Conservation (phyloP, 2,113 vertebrate species). For the Ciconia stormi region DNA sequence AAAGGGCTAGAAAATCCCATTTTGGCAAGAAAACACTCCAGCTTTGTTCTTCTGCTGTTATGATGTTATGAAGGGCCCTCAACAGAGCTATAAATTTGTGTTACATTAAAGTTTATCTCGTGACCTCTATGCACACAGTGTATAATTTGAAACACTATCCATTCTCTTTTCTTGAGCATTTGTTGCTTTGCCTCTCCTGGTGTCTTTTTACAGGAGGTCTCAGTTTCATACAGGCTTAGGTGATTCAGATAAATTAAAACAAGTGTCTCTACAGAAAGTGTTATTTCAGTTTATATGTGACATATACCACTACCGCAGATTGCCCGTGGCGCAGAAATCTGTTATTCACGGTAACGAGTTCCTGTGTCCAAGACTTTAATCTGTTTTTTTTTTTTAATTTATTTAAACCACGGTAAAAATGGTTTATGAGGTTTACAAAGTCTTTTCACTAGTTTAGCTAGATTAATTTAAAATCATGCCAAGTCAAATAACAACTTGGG, state of each 20-base stretch:
- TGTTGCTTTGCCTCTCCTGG: neutral
- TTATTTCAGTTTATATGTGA: conserved; percentile 38
- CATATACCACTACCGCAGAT: neutral
- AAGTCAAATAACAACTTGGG: neutral
- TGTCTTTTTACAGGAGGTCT: neutral
- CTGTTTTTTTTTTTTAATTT: neutral
- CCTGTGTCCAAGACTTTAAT: conserved; percentile 27
- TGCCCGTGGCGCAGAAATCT: conserved; percentile 37
- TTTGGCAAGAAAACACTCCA: conserved; percentile 22
- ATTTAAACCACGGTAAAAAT: neutral
- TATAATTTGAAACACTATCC: neutral
- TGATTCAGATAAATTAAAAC: conserved; percentile 36
- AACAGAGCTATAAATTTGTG: neutral
- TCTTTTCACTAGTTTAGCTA: conserved; percentile 25
- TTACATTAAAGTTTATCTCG: neutral
- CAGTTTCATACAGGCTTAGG: neutral
- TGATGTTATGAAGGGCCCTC: neutral
- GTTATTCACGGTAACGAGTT: conserved; percentile 26
- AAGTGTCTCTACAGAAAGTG: neutral
- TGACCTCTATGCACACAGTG: neutral
- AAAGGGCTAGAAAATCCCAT: conserved; percentile 5
- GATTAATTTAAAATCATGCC: conserved; percentile 29
- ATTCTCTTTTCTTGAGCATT: neutral
- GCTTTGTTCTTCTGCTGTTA: neutral
- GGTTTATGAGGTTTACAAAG: conserved; percentile 28